Evolutionary conservation across 2,797 vertebrate species (phyloP), one percentile per base, ranked within the genome.

Genomic region (Acrocephalus scirpaceus): DNA sequence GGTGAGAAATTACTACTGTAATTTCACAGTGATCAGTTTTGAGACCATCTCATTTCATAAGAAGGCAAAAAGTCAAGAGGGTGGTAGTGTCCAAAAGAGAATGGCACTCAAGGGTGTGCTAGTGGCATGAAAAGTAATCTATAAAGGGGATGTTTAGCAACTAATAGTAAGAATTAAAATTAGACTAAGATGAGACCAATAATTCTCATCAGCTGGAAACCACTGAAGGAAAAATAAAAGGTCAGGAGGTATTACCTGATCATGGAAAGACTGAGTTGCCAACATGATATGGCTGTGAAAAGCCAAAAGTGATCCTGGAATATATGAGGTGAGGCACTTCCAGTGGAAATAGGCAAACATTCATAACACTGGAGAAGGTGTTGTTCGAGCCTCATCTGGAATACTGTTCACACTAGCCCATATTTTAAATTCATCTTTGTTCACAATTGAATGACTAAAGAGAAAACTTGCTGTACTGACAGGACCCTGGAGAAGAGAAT

Each of bases 281-380:
- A 90, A 73, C 27, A 14, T n/a, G 66, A 82, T 76, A 92, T 3
- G 15, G 51, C 56, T 70, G 56, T 45, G 76, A 91, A 92, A 94
- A 95, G 18, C 30, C 80, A 79, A 70, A 93, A 90, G 45, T 53
- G 18, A 75, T 78, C 56, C 70, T 78, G 92, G 66, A 93, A 95
- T 75, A 91, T 66, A 93, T 25, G 66, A 94, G 36, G 50, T 3
- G 2, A 86, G 15, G 61, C 51, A 67, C 78, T 93, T 91, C 65
- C 79, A 90, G 44, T 91, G 73, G 79, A 94, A 94, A 90, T 23
- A 95, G 53, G 80, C 54, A 92, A 88, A 91, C 60, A 64, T 65
- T 88, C 27, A 0, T 75, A 93, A 86, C 73, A 90, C 29, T 60
- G 47, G 69, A 90, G 92, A 94, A 95, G 64, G 73, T 75, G 44